A percentile compares a stretch with the other conserved stretches of the same genome.
Evolutionary conservation across 2,797 vertebrate genomes (phyloP).

Genomic region (Oceanodroma leucorhoa): DNA sequence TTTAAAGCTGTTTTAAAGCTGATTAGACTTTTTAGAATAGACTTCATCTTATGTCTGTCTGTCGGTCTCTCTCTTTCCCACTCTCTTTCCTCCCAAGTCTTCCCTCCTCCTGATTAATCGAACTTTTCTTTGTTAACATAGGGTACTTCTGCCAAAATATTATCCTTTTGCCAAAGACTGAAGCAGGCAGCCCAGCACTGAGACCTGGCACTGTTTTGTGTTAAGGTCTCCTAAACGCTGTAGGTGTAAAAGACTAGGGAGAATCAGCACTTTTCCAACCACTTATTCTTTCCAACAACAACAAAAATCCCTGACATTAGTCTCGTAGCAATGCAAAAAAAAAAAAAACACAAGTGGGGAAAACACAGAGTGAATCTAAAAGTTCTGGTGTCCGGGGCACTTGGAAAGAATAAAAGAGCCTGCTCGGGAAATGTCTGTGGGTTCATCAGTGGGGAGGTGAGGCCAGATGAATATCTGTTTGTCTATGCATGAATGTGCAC

Average conservation of each 20-base stretch:
- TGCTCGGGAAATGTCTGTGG: not conserved
- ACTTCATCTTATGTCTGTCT: not conserved
- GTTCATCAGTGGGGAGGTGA: not conserved
- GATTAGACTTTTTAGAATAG: slow-evolving; percentile 57
- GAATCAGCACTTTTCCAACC: slow-evolving; percentile 60
- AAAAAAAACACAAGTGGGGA: not conserved
- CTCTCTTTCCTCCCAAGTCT: not conserved
- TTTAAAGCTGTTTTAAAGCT: slow-evolving; percentile 73
- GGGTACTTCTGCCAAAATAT: slow-evolving; percentile 47
- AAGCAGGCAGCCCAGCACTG: slow-evolving; percentile 38
- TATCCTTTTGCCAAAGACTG: slow-evolving; percentile 18
- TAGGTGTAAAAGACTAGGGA: slow-evolving; percentile 21
- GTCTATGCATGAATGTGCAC: not conserved
- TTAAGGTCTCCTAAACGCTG: not conserved
- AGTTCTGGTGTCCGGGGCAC: not conserved
- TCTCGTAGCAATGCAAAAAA: not conserved
- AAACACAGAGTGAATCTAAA: not conserved
- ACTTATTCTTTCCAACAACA: slow-evolving; percentile 44
- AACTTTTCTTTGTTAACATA: slow-evolving; percentile 47
- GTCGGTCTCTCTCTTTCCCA: not conserved
- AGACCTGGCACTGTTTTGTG: slow-evolving; percentile 46
- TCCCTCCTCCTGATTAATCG: slow-evolving; percentile 43
- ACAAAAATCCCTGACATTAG: slow-evolving; percentile 37
- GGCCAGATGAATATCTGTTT: not conserved
- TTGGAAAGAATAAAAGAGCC: not conserved